Base-by-base conservation (phyloP, 35 echinoderm and acorn worm genomes). In the Apostichopus japonicus region DNA sequence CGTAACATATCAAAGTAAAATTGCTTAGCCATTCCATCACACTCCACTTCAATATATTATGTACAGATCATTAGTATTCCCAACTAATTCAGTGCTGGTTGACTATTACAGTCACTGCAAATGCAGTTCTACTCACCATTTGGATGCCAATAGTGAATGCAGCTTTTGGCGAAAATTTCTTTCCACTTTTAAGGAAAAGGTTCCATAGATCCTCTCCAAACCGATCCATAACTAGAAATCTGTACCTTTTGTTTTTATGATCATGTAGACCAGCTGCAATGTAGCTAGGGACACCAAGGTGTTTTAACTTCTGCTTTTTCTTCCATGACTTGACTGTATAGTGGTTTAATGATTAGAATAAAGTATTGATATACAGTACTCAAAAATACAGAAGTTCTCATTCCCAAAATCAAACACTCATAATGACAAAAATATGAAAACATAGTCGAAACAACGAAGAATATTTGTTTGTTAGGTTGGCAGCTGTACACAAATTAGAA, bases 191-290 rank as follows among this genome's bases (percentile, higher is more conserved):
- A 23, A 90, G 25, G 75, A 93, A 95, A 23, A 90, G 93, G 75
- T 99, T 96, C 95, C 93, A 94, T 55, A 99, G 53, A 78, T 99
- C 95, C 53, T 96, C 95, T 13, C 95, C 93, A 92, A 99, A 96
- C 51, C 93, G 61, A 24, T 96, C 87, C 95, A 99, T 96, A 16
- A 99, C 97, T 61, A 99, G 17, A 77, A 99, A 99, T 11, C 97
- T 88, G 78, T 96, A 96, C 24, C 92, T 94, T 33, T 25, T 88
- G 22, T 86, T 93, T 15, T 78, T 79, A 78, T 83, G 14, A 10
- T 80, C 44, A 72, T 99, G 97, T 5, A 72, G 92, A n/a, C 97
- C 97, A 79, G 90, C 76, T 55, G 92, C 93, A 14, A 95, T 93
- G 22, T 93, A 93, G 87, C 92, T 96, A 25, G 97, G 97, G 5